These are phyloP conservation scores for Muschampia plurimacula DNA, from an alignment of 2,888 invertebrate genomes.

Conservation along the genomic window DNA sequence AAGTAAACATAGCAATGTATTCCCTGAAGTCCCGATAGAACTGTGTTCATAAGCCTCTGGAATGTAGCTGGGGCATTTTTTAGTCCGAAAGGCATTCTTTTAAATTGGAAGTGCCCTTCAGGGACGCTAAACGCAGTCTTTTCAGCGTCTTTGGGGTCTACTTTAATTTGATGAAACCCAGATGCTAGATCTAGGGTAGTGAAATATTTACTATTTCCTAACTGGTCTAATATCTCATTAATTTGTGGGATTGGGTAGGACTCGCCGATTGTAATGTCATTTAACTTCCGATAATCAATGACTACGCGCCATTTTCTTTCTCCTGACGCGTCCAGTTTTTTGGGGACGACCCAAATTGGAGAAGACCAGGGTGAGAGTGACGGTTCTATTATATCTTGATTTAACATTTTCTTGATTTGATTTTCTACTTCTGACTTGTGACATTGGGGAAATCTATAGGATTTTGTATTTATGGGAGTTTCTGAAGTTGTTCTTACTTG, in stretches of 20 bases:
- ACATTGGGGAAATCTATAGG: background rate
- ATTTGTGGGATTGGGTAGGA: conserved; percentile 42
- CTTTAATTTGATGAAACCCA: background rate
- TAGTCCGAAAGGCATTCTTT: conserved; percentile 1
- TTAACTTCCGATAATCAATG: conserved; percentile 41
- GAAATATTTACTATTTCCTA: conserved; percentile 45
- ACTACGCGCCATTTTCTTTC: conserved; percentile 19
- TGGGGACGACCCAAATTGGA: background rate
- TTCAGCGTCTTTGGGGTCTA: background rate
- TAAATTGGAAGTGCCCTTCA: conserved; percentile 2
- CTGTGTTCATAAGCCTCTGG: background rate
- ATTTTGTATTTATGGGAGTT: background rate
- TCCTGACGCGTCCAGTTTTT: background rate
- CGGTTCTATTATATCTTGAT: background rate
- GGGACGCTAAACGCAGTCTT: background rate
- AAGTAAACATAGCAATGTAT: background rate
- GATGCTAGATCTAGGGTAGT: conserved; percentile 45
- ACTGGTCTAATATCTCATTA: conserved; percentile 43
- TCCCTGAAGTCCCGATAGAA: background rate
- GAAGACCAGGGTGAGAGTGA: background rate
- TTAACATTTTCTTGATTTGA: background rate
- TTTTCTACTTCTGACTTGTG: background rate
- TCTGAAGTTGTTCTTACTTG: background rate
- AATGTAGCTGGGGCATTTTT: conserved; percentile 19
- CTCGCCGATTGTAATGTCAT: conserved; percentile 43